phyloP scores from a whole-genome alignment of 1,140 invertebrate genomes.

The Lordiphosa stackelbergi region DNA sequence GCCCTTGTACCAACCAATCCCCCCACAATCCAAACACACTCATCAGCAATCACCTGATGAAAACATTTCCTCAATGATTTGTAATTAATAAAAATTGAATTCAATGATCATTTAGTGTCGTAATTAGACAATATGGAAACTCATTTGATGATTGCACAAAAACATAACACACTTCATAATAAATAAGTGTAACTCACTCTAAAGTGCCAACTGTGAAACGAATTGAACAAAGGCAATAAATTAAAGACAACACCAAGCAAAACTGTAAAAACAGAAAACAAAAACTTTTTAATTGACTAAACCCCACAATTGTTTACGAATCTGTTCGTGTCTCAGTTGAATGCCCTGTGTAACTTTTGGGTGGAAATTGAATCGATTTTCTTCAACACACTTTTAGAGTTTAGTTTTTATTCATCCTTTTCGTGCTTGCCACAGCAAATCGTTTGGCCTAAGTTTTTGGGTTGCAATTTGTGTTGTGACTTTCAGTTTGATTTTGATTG shows the following conservation, averaged over 20 bases:
- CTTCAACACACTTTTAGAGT: background rate
- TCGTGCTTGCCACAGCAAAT: conserved; percentile 24
- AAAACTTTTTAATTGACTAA: conserved; percentile 28
- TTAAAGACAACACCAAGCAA: conserved; percentile 10
- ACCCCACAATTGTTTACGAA: conserved; percentile 10
- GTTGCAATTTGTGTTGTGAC: conserved; percentile 12
- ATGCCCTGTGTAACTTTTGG: conserved; percentile 8
- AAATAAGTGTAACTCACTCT: conserved; percentile 14
- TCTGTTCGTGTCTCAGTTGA: conserved; percentile 9
- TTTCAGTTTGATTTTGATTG: conserved; percentile 55
- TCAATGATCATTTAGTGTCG: conserved; percentile 28
- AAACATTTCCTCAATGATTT: conserved; percentile 40
- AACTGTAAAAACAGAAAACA: conserved; percentile 10
- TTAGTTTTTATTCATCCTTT: conserved; percentile 4
- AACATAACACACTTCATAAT: conserved; percentile 15
- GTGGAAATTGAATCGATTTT: conserved; percentile 11
- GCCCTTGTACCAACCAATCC: no score
- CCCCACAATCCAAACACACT: background rate
- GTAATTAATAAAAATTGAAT: conserved; percentile 24
- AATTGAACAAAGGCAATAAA: conserved; percentile 40
- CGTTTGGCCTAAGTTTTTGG: conserved; percentile 26
- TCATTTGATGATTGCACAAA: conserved; percentile 49
- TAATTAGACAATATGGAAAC: conserved; percentile 62
- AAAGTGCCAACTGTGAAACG: conserved; percentile 2
- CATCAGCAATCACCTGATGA: conserved; percentile 5